Base-by-base conservation (phyloP, 2,797 vertebrate species). In the Pangasius mekongensis region DNA sequence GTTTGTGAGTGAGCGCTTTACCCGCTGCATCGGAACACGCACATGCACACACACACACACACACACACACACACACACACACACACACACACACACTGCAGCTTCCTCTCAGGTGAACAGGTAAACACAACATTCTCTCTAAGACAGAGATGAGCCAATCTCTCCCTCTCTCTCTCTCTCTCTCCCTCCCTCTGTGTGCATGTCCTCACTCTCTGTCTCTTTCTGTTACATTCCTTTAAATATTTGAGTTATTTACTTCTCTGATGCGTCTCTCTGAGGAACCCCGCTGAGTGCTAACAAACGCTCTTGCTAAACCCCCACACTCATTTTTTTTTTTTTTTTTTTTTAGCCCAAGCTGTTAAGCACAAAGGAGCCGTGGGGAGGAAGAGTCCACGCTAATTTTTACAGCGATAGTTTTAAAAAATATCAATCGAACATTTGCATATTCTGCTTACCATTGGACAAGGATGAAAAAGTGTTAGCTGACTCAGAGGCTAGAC, bases 161-260 rank as follows among this genome's bases (percentile, higher is more conserved):
- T 27, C 71, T 5, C 39, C 24, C 3, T 2, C 36, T 11, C 36
- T 11, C 16, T 10, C 18, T 43, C 8, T 27, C 39, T 77, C 47
- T 52, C 5, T 16, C 49, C 16, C n/a, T 56, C 47, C 18, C 7
- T 22, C 6, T 8, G 5, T 81, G 8, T 22, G 24, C 5, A 43
- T 10, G 13, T 33, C 13, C 20, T 54, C 49, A 30, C 27, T 36
- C 18, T 49, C 14, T 39, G 54, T 24, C 58, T 47, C 5, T 64
- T 64, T 47, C 36, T 64, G 2, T 64, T 18, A 47, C 49, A n/a
- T 83, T 16, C 1, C 5, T 27, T 83, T 64, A 7, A 83, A 66
- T 49, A 66, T 83, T 83, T n/a, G 36, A 49, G 60, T 66, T 66
- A 83, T 83, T 83, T 66, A 66, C 43, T 49, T 66, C 5, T 20